Evolutionary conservation across 2,888 invertebrate species (phyloP), one percentile per base, ranked within the genome.

Genomic region (Belgica antarctica): DNA sequence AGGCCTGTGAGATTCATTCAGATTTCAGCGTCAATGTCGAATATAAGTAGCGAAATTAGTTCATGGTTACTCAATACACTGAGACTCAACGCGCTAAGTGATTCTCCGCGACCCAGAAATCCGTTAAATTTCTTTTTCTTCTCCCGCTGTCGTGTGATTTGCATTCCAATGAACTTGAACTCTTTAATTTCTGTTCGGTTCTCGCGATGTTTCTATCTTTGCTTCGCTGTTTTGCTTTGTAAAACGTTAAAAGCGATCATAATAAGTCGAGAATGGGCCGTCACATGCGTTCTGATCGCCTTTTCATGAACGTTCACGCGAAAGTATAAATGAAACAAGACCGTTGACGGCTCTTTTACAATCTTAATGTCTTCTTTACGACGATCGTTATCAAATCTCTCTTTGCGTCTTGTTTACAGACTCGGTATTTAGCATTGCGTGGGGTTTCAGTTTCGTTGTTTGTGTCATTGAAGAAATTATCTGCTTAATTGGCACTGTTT

Each of bases 281-380:
- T 41, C 41, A 41, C 41, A 41, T 41, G 31, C 4, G 31, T 10
- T 31, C 31, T 31, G 41, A 41, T 41, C 41, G 41, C n/a, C 41
- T 41, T 41, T 41, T 41, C n/a, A 2, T 41, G 15, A 7, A 31
- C 10, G 31, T 41, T 41, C 15, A 41, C 7, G 34, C 34, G 34
- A 34, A n/a, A n/a, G n/a, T n/a, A n/a, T 34, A 34, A 34, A 34
- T 34, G 12, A 34, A 12, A 34, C 7, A 34, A 8, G 34, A 34
- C 12, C 34, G 34, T 34, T 34, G 34, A 41, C n/a, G 41, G 10
- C 41, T 41, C 41, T 41, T 15, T 41, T 41, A 2, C 41, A n/a
- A 41, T 41, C 41, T n/a, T n/a, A n/a, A n/a, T n/a, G n/a, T n/a
- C n/a, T 41, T 41, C 41, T 41, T 41, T n/a, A 41, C 41, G 41